Percentiles rank a stretch among this genome's conserved stretches.
Conservation (phyloP, 2,797 vertebrate genomes). For the Aeoliscus strigatus region DNA sequence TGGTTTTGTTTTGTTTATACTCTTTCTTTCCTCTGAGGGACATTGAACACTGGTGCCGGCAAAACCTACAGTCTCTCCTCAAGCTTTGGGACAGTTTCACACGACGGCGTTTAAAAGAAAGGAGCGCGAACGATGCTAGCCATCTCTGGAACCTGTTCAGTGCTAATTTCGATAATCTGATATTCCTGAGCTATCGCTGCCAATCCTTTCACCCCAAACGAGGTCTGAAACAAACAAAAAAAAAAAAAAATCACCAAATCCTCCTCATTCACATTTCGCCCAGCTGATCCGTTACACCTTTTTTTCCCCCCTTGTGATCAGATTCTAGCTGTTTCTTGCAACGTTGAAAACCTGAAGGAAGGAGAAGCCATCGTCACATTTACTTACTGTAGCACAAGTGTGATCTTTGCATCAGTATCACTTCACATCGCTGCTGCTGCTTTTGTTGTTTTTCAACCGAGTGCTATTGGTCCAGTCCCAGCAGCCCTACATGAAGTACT, state of each 20-base stretch:
- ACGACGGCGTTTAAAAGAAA: constrained; percentile 25
- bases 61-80: constrained; percentile 67
- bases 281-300: too few relatives aligned
- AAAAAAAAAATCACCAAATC: too few relatives aligned
- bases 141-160: too few relatives aligned
- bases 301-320: too few relatives aligned
- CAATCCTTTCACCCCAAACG: too few relatives aligned
- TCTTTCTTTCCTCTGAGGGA: constrained; percentile 53
- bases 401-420: constrained; percentile 26
- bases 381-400: constrained; percentile 46
- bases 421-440: constrained; percentile 38
- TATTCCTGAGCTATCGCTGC: too few relatives aligned
- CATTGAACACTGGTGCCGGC: constrained; percentile 65
- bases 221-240: too few relatives aligned
- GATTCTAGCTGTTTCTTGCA: constrained; percentile 17
- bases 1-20: too few relatives aligned
- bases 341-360: constrained; percentile 59
- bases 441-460: constrained; percentile 1
- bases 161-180: too few relatives aligned
- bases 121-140: too few relatives aligned
- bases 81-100: constrained; percentile 58
- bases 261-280: too few relatives aligned
- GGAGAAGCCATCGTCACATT: constrained; percentile 57
- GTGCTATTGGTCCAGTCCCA: constrained; percentile 21
- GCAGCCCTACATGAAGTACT: constrained; percentile 50